Conservation (phyloP, 1,140 invertebrate species). For the Artemia franciscana region DNA sequence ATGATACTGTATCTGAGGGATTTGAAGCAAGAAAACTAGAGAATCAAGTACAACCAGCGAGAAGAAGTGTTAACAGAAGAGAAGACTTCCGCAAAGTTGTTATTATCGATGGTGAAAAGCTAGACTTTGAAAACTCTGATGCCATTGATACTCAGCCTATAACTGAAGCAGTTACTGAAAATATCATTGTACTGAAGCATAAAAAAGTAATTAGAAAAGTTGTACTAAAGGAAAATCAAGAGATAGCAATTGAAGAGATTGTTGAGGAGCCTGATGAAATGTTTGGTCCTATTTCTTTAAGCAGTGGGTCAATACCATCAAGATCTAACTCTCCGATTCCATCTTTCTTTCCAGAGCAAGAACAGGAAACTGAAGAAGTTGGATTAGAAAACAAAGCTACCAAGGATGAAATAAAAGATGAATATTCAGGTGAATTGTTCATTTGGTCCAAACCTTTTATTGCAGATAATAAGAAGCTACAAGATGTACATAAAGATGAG, state of each 20-base stretch:
- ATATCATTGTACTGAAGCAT: slow-evolving; percentile 36
- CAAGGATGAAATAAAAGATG: no score
- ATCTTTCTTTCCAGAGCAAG: no score
- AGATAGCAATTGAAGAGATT: slow-evolving; percentile 52
- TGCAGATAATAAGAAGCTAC: no score
- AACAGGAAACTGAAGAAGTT: no score
- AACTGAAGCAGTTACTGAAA: neutral
- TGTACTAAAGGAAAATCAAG: slow-evolving; percentile 53
- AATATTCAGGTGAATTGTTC: no score
- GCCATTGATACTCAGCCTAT: neutral
- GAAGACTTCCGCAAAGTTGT: neutral
- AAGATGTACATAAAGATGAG: no score
- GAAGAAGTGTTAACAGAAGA: neutral
- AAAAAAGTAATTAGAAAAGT: slow-evolving; percentile 44
- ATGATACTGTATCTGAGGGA: no score
- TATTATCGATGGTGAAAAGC: neutral
- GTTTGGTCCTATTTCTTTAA: slow-evolving; percentile 20
- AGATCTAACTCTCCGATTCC: no score
- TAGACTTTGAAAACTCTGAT: neutral
- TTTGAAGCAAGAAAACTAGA: no score
- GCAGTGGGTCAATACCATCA: neutral
- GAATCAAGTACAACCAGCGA: no score
- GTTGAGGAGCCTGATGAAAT: slow-evolving; percentile 57
- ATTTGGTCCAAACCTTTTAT: no score
- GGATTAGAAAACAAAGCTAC: no score